These are phyloP conservation scores for Drosophila lini DNA, from an alignment of 1,140 invertebrate genomes.

Conservation along the genomic window DNA sequence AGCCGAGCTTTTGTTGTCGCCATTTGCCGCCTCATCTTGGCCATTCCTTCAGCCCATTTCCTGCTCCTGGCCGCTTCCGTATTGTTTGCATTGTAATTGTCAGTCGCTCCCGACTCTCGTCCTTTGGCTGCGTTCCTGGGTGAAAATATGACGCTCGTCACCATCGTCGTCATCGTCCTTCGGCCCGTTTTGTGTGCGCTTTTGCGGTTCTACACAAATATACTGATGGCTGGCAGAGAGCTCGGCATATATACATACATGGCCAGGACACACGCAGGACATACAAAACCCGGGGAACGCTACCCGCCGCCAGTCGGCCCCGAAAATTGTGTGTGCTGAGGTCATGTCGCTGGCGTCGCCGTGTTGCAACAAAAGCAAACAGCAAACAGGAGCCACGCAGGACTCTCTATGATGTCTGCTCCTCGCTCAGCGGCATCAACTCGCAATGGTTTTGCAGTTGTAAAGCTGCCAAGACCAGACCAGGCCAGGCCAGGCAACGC, in stretches of 20 bases:
- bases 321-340: conserved; percentile 74
- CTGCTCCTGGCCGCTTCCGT: conserved; percentile 52
- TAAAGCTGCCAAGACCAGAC: conserved; percentile 73
- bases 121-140: conserved; percentile 38
- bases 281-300: conserved; percentile 29
- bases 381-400: conserved; percentile 30
- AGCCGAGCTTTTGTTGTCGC: conserved; percentile 7
- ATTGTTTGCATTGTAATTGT: conserved; percentile 80
- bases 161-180: conserved; percentile 33
- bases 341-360: conserved; percentile 75
- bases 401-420: conserved; percentile 51
- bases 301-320: conserved; percentile 9
- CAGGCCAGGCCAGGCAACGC: conserved; percentile 16
- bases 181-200: conserved; percentile 59
- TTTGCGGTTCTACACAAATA: conserved; percentile 78
- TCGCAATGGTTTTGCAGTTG: conserved; percentile 73
- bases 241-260: conserved; percentile 16
- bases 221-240: conserved; percentile 63
- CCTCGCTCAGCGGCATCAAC: conserved; percentile 53
- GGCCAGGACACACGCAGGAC: conserved; percentile 31
- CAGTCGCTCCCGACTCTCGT: conserved; percentile 43
- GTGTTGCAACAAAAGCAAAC: conserved; percentile 36
- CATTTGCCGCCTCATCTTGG: conserved; percentile 52
- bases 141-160: conserved; percentile 52
- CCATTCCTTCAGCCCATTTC: conserved; percentile 54